Percentiles rank a stretch among this genome's conserved stretches.
These are phyloP conservation scores for Lithophane leautieri DNA, from an alignment of 2,888 invertebrate genomes.

Conservation along the genomic window DNA sequence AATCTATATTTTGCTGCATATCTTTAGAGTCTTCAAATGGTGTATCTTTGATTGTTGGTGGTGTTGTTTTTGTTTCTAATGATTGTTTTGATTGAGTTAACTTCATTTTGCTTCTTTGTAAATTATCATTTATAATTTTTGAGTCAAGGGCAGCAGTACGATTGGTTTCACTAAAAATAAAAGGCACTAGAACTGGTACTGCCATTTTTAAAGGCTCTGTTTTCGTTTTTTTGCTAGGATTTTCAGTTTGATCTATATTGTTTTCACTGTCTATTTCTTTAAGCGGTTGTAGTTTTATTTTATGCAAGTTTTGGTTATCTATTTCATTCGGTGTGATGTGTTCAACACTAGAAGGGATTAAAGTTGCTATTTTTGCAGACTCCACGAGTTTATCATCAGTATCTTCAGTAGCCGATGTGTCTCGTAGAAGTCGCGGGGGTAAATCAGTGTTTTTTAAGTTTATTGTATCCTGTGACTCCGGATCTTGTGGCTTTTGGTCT, in stretches of 20 bases:
- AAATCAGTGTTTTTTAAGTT: conserved; percentile 5
- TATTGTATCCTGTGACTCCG: background rate
- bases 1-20: background rate
- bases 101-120: background rate
- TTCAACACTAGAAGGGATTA: background rate
- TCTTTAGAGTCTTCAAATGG: background rate
- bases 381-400: background rate
- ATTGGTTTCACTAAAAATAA: background rate
- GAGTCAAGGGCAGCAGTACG: background rate
- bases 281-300: background rate
- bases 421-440: background rate
- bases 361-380: background rate
- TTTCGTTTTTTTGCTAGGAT: background rate
- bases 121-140: background rate
- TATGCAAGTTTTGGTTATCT: background rate
- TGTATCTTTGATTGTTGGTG: background rate
- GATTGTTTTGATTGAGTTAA: conserved; percentile 1
- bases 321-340: background rate
- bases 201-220: background rate
- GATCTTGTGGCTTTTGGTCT: background rate
- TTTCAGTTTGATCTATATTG: background rate
- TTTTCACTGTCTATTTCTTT: conserved; percentile 16
- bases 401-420: background rate
- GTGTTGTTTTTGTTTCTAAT: background rate
- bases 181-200: conserved; percentile 12